Conservation (phyloP, 2,888 invertebrate genomes). For the Anorthoa munda region DNA sequence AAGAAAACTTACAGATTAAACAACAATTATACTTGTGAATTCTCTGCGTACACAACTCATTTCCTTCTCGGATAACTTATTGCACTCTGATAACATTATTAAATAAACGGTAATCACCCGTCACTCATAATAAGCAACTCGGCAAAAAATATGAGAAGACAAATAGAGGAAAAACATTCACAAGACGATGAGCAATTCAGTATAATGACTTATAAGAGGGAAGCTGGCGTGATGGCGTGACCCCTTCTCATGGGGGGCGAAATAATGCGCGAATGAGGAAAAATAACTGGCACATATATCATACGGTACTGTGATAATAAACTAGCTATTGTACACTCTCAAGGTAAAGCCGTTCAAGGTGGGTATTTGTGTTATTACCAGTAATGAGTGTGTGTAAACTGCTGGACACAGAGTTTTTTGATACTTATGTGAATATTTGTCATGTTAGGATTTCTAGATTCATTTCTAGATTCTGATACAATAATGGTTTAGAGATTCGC, state of each 20-base stretch:
- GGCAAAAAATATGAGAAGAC: slow-evolving; percentile 54
- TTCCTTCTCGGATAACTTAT: slow-evolving; percentile 6
- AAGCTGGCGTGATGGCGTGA: slow-evolving; percentile 54
- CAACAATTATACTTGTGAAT: neutral
- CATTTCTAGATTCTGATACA: no score
- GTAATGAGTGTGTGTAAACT: neutral
- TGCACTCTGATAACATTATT: slow-evolving; percentile 17
- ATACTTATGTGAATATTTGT: no score
- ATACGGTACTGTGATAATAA: slow-evolving; percentile 53
- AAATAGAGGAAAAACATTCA: slow-evolving; percentile 60
- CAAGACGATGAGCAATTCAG: slow-evolving; percentile 63
- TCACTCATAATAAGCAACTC: slow-evolving; percentile 48
- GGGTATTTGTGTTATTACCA: neutral
- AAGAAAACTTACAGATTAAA: neutral
- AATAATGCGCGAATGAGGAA: slow-evolving; percentile 57
- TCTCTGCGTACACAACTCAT: neutral
- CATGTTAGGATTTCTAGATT: no score
- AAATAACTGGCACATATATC: slow-evolving; percentile 58
- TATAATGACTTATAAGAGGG: slow-evolving; percentile 64
- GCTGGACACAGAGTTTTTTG: neutral
- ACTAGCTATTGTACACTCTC: slow-evolving; percentile 52
- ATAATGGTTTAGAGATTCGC: no score
- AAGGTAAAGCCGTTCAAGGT: slow-evolving; percentile 22
- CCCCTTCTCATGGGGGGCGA: slow-evolving; percentile 51
- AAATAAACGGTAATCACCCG: slow-evolving; percentile 44